Base-by-base conservation (phyloP, 2,113 vertebrate genomes). In the Tychaedon coryphoeus region DNA sequence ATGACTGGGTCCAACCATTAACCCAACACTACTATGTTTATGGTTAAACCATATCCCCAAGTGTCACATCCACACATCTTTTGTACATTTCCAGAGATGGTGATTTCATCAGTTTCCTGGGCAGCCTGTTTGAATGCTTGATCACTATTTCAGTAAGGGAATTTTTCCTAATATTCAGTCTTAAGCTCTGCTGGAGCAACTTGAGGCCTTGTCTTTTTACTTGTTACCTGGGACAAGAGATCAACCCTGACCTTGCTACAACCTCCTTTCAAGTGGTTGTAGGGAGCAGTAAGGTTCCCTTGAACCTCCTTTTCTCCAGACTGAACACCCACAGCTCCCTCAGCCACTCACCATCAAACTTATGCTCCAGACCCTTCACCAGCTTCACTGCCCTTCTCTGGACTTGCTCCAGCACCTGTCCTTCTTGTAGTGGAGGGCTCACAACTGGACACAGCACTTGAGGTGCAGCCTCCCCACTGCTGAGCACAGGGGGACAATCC, bases 401-500 rank as follows among this genome's bases (percentile, higher is more conserved):
- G 22, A 36, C 6, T 14, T 0, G 1, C 53, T 58, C 7, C 61
- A 66, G 31, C 31, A 1, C 31, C 25, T 22, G 61, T 66, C 31
- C 5, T 57, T 25, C 1, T 31, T 75, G n/a, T 3, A 26, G 14
- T 6, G 61, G 31, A 17, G 12, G 2, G 36, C 20, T 17, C 43
- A 75, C 13, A 42, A 25, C 16, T 75, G 29, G 1, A 14, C 17
- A 31, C 43, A 42, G 31, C 1, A 23, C 1, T 26, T 0, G 0
- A 45, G 42, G 8, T 2, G 4, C 40, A 40, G 4, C 24, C 24
- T 42, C 34, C 14, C 4, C 34, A 43, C 12, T 51, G 56, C 45
- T 0, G 0, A 29, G 26, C 0, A 16, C 31, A 51, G 25, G 12
- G 19, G n/a, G 7, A 42, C 29, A 23, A 6, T 70, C 45, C 0